Percentiles rank a stretch among this genome's conserved stretches.
Evolutionary conservation across 2,888 invertebrate genomes (phyloP).

Genomic region (Hyalella azteca): DNA sequence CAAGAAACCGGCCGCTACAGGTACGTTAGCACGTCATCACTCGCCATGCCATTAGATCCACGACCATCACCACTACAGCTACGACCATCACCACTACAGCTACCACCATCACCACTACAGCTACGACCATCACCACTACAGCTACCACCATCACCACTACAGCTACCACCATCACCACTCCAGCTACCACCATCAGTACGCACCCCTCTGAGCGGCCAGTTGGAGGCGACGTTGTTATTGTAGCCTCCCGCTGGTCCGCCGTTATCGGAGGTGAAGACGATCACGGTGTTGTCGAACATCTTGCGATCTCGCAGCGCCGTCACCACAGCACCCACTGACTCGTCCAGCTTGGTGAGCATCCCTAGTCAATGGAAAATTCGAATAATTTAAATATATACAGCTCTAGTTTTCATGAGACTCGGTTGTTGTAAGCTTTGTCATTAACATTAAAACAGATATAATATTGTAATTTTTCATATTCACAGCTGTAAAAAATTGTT

Average conservation of each 20-base stretch:
- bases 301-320: conserved; percentile 71
- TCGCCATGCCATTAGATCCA: no score
- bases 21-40: no score
- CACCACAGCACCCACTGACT: conserved; percentile 80
- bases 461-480: no score
- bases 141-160: not conserved
- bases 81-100: not conserved
- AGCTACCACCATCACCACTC: not conserved
- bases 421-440: no score
- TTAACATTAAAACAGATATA: no score
- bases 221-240: conserved; percentile 73
- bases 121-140: not conserved
- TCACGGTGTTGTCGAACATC: conserved; percentile 80
- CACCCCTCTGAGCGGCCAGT: conserved; percentile 71
- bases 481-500: no score
- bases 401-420: no score
- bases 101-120: not conserved
- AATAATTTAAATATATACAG: no score
- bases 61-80: not conserved
- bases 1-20: no score
- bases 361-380: not conserved
- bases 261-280: conserved; percentile 87
- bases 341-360: conserved; percentile 69
- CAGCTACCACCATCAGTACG: no score
- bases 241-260: conserved; percentile 79